Percentiles rank a stretch among this genome's conserved stretches.
Conservation (phyloP, 2,797 vertebrate genomes). For the Leptatherina wallacei region DNA sequence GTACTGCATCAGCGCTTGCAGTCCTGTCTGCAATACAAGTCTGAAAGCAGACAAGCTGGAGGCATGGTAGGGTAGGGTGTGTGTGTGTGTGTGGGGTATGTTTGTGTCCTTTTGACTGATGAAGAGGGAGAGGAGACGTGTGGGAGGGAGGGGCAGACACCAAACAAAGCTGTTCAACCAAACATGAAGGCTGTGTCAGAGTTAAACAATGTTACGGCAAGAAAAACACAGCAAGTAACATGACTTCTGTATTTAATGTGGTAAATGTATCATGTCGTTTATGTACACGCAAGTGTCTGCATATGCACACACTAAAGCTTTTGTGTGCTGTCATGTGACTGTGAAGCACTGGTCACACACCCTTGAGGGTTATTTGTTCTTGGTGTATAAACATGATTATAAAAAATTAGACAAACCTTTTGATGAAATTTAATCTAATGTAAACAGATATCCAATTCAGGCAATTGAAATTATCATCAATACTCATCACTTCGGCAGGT, state of each 20-base stretch:
- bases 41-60: conserved; percentile 11
- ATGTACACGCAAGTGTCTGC: conserved; percentile 1
- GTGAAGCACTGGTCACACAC: conserved; percentile 4
- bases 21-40: conserved; percentile 26
- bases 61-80: not conserved
- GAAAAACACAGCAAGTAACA: conserved; percentile 37
- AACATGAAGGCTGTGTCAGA: conserved; percentile 52
- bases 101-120: conserved; percentile 45
- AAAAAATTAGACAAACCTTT: not conserved
- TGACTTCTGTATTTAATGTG: conserved; percentile 31
- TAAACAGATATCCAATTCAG: not conserved
- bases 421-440: not conserved
- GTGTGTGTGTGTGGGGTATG: not conserved
- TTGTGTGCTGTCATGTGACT: conserved; percentile 1
- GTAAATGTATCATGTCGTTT: conserved; percentile 33
- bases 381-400: not conserved
- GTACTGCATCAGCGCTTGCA: conserved; percentile 50
- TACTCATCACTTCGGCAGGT: not conserved
- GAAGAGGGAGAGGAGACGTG: conserved; percentile 14
- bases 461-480: not conserved
- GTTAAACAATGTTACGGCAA: conserved; percentile 55
- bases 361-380: not conserved
- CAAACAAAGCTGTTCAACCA: conserved; percentile 64
- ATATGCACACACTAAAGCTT: conserved; percentile 28
- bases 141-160: conserved; percentile 24